These are phyloP conservation scores for Chloroceryle amazona DNA, from an alignment of 2,797 vertebrate species.

Conservation along the genomic window DNA sequence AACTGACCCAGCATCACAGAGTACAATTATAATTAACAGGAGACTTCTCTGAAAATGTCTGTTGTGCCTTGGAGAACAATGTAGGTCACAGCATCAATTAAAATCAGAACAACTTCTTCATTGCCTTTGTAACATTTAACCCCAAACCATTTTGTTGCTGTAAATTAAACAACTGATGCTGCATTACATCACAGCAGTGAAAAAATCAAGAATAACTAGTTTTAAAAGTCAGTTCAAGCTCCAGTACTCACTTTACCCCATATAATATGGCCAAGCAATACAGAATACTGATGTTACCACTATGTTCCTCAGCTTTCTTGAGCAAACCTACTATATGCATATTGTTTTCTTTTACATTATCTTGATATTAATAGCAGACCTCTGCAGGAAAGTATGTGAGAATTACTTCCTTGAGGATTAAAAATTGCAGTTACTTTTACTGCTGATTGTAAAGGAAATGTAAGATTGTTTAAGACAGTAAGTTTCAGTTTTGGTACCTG, in stretches of 20 bases:
- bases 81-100: slow-evolving; percentile 67
- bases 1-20: slow-evolving; percentile 53
- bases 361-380: background rate
- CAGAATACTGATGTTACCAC: background rate
- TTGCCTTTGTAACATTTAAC: slow-evolving; percentile 44
- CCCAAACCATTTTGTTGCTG: background rate
- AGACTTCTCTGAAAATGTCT: slow-evolving; percentile 49
- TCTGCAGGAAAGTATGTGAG: background rate
- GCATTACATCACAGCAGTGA: background rate
- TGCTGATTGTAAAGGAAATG: background rate
- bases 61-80: slow-evolving; percentile 35
- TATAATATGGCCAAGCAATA: background rate
- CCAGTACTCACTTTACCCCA: background rate
- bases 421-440: background rate
- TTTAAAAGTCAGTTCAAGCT: background rate
- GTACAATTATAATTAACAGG: slow-evolving; percentile 67
- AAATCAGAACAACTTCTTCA: slow-evolving; percentile 51
- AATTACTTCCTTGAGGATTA: background rate
- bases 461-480: background rate
- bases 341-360: background rate
- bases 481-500: background rate
- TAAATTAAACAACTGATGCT: background rate
- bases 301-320: background rate
- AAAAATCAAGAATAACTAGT: background rate
- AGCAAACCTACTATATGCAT: background rate